Percentiles rank a stretch among this genome's conserved stretches.
Conservation (phyloP, 1,140 invertebrate species). For the Scaptomyza pallida region DNA sequence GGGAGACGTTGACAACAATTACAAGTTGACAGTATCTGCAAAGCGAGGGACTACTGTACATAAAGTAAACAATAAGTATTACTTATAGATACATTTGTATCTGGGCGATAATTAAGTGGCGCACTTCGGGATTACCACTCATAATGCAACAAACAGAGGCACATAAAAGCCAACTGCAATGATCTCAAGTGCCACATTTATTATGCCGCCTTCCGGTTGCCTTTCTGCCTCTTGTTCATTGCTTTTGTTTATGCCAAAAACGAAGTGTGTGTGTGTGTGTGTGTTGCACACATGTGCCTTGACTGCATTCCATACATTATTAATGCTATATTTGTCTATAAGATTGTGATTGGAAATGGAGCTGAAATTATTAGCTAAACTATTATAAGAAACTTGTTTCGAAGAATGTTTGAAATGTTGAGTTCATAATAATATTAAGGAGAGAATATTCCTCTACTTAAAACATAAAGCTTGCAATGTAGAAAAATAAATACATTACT, state of each 20-base stretch:
- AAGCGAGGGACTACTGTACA: constrained; percentile 20
- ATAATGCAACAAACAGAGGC: constrained; percentile 40
- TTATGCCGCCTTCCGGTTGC: constrained; percentile 21
- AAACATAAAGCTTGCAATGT: too few relatives aligned
- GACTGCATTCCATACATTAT: constrained; percentile 31
- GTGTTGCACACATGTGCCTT: not conserved
- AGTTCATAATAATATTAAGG: too few relatives aligned
- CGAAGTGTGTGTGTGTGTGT: constrained; percentile 6
- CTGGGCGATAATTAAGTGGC: constrained; percentile 54
- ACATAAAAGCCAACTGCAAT: constrained; percentile 25
- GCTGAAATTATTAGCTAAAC: constrained; percentile 29
- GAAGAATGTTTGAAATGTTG: too few relatives aligned
- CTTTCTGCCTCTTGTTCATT: not conserved
- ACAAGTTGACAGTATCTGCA: constrained; percentile 13
- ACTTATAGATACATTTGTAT: constrained; percentile 45
- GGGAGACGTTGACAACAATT: constrained; percentile 29
- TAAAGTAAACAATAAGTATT: constrained; percentile 26
- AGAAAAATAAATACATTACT: too few relatives aligned
- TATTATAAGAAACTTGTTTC: constrained; percentile 7
- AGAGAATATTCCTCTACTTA: too few relatives aligned
- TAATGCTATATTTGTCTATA: constrained; percentile 44
- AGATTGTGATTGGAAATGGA: constrained; percentile 12
- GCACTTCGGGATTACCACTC: constrained; percentile 46
- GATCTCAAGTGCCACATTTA: constrained; percentile 35
- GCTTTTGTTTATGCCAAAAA: constrained; percentile 45